Base-by-base conservation (phyloP, 2,797 vertebrate genomes). In the Liasis olivaceus region DNA sequence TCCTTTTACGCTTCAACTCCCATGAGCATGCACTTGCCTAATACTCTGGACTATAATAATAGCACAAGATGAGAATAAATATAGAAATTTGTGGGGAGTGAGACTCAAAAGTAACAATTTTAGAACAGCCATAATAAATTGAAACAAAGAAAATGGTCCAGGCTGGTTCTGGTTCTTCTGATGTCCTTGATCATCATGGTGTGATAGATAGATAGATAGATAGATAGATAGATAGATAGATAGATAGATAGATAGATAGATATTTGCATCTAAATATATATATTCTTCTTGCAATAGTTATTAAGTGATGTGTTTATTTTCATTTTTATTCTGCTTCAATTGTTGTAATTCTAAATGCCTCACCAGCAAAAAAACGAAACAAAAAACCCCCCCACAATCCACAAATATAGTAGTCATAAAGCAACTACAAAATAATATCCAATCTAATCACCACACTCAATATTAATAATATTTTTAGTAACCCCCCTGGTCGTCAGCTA, bases 61-160 rank as follows among this genome's bases (percentile, higher is more conserved):
- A 92, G 59, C 8, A 89, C 12, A 90, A 81, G n/a, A 56, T 51
- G 89, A 15, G 58, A 91, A 72, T 64, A 93, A 93, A 91, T 91
- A 84, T 66, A 90, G 51, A 87, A 26, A 31, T 86, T 54, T 66
- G 47, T 56, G 51, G 14, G 69, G 6, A 58, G 13, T 2, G 51
- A 69, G 22, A 20, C 31, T 42, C 31, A 89, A 24, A 85, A 89
- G 9, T 4, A 85, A 36, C 72, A 72, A 85, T 88, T 85, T 69
- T 85, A 51, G 62, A 15, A 60, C 13, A 58, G 24, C 12, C 9
- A 22, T 63, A 93, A 58, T 22, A 62, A 66, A 72, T 42, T 42
- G 15, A 6, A 84, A 36, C 47, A 13, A 77, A 63, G 42, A 24
- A n/a, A 84, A 63, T 7, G 24, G 5, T 15, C 56, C 24, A 13